Conservation (phyloP, 1,140 invertebrate genomes). For the Samia ricini region DNA sequence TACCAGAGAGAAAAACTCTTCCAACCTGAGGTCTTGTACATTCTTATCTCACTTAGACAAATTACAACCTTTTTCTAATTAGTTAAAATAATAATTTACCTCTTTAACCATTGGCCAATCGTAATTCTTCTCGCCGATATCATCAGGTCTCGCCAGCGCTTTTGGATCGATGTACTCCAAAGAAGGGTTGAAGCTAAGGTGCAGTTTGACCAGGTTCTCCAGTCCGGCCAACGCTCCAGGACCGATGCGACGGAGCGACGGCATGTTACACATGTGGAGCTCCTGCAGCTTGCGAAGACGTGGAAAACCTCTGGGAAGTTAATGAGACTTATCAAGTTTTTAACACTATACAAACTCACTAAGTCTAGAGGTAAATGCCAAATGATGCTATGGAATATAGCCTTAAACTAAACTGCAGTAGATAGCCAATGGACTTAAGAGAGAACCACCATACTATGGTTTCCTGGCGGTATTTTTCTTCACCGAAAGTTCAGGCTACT, state of each 20-base stretch:
- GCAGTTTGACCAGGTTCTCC: constrained; percentile 72
- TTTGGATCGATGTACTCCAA: constrained; percentile 78
- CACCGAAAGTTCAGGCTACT: too few relatives aligned
- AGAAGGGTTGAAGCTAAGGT: constrained; percentile 79
- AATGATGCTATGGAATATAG: too few relatives aligned
- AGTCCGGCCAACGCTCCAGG: constrained; percentile 74
- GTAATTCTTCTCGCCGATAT: constrained; percentile 66
- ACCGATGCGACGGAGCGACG: constrained; percentile 77
- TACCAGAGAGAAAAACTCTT: too few relatives aligned
- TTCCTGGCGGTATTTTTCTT: too few relatives aligned
- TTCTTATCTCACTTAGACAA: too few relatives aligned
- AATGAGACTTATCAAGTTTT: background rate
- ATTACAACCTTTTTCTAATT: background rate
- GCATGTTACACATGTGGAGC: constrained; percentile 82
- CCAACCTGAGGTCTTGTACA: background rate
- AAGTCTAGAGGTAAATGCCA: background rate
- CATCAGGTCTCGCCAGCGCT: constrained; percentile 70
- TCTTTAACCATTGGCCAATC: constrained; percentile 80
- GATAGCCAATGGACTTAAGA: too few relatives aligned
- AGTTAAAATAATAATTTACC: too few relatives aligned
- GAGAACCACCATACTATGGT: too few relatives aligned
- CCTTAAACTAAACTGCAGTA: too few relatives aligned
- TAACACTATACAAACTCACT: background rate
- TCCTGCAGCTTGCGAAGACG: constrained; percentile 78
- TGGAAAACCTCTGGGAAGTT: constrained; percentile 80